Percentiles rank a stretch among this genome's conserved stretches.
Evolutionary conservation across 2,113 vertebrate genomes (phyloP).

Genomic region (Mixornis gularis): DNA sequence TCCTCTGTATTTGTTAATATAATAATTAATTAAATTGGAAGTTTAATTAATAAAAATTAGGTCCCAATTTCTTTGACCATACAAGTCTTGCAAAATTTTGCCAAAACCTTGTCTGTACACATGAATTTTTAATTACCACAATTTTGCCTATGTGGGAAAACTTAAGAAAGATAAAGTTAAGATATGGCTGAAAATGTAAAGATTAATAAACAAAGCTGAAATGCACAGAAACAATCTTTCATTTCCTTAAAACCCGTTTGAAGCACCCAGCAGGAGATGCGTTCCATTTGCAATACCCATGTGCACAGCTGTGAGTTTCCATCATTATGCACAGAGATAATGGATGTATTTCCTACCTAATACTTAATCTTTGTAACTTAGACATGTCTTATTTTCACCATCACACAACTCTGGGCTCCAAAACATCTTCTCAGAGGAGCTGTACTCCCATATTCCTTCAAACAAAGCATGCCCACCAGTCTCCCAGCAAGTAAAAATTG

Average conservation of each 20-base stretch:
- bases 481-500: neutral
- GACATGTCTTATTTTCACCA: neutral
- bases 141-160: neutral
- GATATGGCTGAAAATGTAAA: neutral
- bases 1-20: neutral
- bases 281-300: neutral
- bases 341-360: neutral
- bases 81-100: neutral
- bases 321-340: neutral
- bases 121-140: neutral
- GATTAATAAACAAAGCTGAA: neutral
- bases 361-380: neutral
- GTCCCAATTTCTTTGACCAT: neutral
- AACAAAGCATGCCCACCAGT: neutral
- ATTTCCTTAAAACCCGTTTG: neutral
- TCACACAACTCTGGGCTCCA: neutral
- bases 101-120: neutral
- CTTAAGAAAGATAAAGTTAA: neutral
- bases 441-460: neutral
- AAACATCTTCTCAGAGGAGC: neutral
- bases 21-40: neutral
- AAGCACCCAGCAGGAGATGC: fast-evolving
- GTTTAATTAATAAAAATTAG: neutral
- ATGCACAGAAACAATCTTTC: neutral
- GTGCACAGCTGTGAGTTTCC: neutral